Evolutionary conservation across 2,888 invertebrate species (phyloP).

Genomic region (Bellardia bayeri): DNA sequence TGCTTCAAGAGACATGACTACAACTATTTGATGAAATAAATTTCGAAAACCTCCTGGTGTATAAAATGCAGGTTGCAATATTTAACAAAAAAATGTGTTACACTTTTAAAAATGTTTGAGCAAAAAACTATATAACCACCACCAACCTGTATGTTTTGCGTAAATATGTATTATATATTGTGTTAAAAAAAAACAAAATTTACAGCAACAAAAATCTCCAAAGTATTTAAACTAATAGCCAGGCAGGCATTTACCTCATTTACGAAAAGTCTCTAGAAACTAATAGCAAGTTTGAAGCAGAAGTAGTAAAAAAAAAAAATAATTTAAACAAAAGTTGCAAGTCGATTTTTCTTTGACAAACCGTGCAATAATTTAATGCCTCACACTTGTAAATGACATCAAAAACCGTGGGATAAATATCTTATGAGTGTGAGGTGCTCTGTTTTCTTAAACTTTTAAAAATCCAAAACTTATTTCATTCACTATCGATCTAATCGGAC

Average conservation of each 20-base stretch:
- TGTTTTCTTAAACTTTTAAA: neutral
- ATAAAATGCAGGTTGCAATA: slow-evolving; percentile 22
- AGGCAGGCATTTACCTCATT: slow-evolving; percentile 37
- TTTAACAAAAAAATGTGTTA: slow-evolving; percentile 18
- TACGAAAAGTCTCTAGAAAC: slow-evolving; percentile 4
- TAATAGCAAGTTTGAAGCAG: slow-evolving; percentile 2
- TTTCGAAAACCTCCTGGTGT: slow-evolving; percentile 48
- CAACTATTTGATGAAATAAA: slow-evolving; percentile 32
- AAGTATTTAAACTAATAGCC: slow-evolving; percentile 46
- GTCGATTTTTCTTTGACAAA: slow-evolving; percentile 49
- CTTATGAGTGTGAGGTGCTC: slow-evolving; percentile 45
- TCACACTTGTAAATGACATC: slow-evolving; percentile 70
- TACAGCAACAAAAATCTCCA: slow-evolving; percentile 38
- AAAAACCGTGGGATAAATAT: slow-evolving; percentile 71
- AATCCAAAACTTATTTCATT: slow-evolving; percentile 7
- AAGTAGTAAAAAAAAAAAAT: neutral
- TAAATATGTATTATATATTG: slow-evolving; percentile 32
- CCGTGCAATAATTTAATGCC: slow-evolving; percentile 68
- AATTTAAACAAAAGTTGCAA: neutral
- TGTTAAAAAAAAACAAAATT: neutral
- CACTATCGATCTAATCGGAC: slow-evolving; percentile 57
- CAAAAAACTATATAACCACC: neutral
- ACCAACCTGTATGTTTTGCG: slow-evolving; percentile 35
- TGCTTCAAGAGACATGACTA: slow-evolving; percentile 41
- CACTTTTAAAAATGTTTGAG: slow-evolving; percentile 29